Percentiles rank a stretch among this genome's conserved stretches.
These are phyloP conservation scores for Zaprionus capensis DNA, from an alignment of 1,140 invertebrate species.

Conservation along the genomic window DNA sequence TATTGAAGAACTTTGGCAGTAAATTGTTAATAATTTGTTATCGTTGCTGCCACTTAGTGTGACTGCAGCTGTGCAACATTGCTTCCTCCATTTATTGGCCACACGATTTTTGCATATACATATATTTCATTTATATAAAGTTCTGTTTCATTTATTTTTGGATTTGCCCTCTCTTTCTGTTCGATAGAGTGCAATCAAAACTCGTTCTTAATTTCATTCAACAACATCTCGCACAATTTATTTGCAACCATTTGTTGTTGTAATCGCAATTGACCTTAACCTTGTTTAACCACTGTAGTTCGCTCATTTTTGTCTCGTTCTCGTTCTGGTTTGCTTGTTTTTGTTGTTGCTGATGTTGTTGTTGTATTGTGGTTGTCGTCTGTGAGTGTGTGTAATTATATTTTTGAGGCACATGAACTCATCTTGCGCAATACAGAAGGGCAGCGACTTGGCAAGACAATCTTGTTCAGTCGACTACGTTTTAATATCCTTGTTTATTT, in stretches of 20 bases:
- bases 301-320: slow-evolving; percentile 24
- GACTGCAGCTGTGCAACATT: slow-evolving; percentile 39
- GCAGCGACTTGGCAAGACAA: neutral
- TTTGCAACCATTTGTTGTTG: slow-evolving; percentile 62
- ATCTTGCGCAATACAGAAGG: neutral
- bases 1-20: slow-evolving; percentile 51
- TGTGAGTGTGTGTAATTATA: neutral
- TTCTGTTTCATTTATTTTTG: slow-evolving; percentile 9
- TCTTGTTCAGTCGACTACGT: neutral
- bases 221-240: slow-evolving; percentile 68
- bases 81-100: slow-evolving; percentile 52
- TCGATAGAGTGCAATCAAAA: slow-evolving; percentile 39
- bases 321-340: slow-evolving; percentile 45
- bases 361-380: slow-evolving; percentile 20
- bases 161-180: neutral
- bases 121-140: neutral
- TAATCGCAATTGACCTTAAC: slow-evolving; percentile 76
- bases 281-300: slow-evolving; percentile 58
- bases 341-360: slow-evolving; percentile 23
- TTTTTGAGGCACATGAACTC: slow-evolving; percentile 4
- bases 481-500: neutral
- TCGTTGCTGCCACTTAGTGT: slow-evolving; percentile 16
- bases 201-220: slow-evolving; percentile 75
- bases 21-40: slow-evolving; percentile 59
- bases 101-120: slow-evolving; percentile 26